These are phyloP conservation scores for Neelides folsomi DNA, from an alignment of 2,888 invertebrate species.

Conservation along the genomic window DNA sequence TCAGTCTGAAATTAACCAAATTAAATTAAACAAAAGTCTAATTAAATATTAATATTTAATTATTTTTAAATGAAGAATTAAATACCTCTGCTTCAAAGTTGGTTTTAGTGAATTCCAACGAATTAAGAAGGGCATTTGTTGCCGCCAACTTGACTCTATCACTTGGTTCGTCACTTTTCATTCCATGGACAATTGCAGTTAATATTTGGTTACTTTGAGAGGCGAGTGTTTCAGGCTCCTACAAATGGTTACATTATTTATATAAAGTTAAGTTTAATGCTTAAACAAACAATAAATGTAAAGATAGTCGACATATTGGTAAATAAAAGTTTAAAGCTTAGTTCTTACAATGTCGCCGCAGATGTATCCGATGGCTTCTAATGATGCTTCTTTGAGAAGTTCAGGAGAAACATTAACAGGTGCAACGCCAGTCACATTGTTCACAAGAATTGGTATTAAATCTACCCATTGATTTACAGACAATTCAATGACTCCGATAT, in stretches of 20 bases:
- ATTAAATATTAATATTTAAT: not conserved
- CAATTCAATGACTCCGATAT: constrained; percentile 92
- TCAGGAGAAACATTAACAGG: constrained; percentile 57
- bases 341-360: constrained; percentile 78
- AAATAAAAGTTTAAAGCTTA: too few relatives aligned
- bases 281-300: too few relatives aligned
- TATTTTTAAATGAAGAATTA: not conserved
- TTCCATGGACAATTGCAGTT: constrained; percentile 97
- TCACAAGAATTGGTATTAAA: constrained; percentile 70
- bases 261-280: too few relatives aligned
- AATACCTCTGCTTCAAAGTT: constrained; percentile 88
- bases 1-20: constrained; percentile 49
- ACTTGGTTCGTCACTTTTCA: constrained; percentile 86
- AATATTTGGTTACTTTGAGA: constrained; percentile 89
- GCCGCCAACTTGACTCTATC: constrained; percentile 91
- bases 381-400: constrained; percentile 86
- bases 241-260: constrained; percentile 9
- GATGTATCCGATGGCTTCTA: constrained; percentile 97
- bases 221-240: constrained; percentile 76
- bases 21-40: constrained; percentile 1
- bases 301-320: too few relatives aligned
- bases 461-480: constrained; percentile 86
- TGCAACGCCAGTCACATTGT: constrained; percentile 68
- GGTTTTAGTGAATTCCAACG: constrained; percentile 93
- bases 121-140: constrained; percentile 89